Evolutionary conservation across 2,797 vertebrate genomes (phyloP).

Genomic region (Parambassis ranga): DNA sequence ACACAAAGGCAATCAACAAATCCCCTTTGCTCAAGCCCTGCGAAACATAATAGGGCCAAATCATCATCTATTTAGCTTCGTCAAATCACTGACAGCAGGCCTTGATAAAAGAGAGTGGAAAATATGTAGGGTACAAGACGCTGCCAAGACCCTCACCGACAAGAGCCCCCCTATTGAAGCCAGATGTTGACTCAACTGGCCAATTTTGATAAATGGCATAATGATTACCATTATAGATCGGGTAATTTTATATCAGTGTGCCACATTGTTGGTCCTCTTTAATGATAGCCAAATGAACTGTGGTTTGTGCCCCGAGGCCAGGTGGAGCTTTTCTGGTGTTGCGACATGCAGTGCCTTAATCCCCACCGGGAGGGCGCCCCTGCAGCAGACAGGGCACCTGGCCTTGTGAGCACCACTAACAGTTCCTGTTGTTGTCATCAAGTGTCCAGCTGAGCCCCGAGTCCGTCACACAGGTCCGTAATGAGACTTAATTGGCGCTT

Average conservation of each 20-base stretch:
- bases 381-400: conserved; percentile 21
- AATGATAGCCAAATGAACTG: conserved; percentile 76
- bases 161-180: conserved; percentile 81
- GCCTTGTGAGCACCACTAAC: conserved; percentile 26
- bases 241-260: conserved; percentile 79
- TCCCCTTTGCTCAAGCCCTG: conserved; percentile 61
- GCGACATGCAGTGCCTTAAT: conserved; percentile 33
- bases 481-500: conserved; percentile 69
- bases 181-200: conserved; percentile 86
- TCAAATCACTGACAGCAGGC: conserved; percentile 84
- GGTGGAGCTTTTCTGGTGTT: conserved; percentile 68
- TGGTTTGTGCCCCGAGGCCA: conserved; percentile 65
- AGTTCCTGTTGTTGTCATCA: conserved; percentile 40
- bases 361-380: conserved; percentile 17
- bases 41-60: conserved; percentile 80
- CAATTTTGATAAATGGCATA: conserved; percentile 84
- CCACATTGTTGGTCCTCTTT: conserved; percentile 74
- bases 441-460: conserved; percentile 60
- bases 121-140: conserved; percentile 80
- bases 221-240: conserved; percentile 80
- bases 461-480: conserved; percentile 45
- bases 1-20: conserved; percentile 79
- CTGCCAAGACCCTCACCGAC: conserved; percentile 80
- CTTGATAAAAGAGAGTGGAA: conserved; percentile 81
- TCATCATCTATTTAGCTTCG: conserved; percentile 82